These are phyloP conservation scores for Anoplopoma fimbria DNA, from an alignment of 2,113 vertebrate species.

Conservation along the genomic window DNA sequence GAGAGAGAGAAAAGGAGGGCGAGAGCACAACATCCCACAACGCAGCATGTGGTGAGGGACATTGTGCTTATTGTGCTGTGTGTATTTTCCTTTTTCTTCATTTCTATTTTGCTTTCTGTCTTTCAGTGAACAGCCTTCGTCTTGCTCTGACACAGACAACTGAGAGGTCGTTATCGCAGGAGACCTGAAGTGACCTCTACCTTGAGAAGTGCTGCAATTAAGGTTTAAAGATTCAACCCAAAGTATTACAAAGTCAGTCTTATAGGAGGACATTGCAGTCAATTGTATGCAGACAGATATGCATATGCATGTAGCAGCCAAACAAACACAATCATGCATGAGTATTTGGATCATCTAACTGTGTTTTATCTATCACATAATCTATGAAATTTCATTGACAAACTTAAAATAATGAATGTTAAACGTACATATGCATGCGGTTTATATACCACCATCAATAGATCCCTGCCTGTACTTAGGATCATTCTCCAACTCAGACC, in stretches of 20 bases:
- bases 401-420: conserved; percentile 4
- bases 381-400: conserved; percentile 3
- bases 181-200: conserved; percentile 70
- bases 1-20: conserved; percentile 61
- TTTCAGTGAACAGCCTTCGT: conserved; percentile 32
- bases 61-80: conserved; percentile 69
- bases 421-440: background rate
- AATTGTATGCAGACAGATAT: background rate
- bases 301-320: background rate
- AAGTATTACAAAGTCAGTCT: background rate
- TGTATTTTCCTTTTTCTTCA: conserved; percentile 57
- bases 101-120: conserved; percentile 69
- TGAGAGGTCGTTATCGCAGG: conserved; percentile 42
- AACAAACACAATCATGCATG: background rate
- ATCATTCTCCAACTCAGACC: conserved; percentile 11
- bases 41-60: conserved; percentile 74
- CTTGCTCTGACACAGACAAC: conserved; percentile 54
- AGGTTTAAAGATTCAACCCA: conserved; percentile 11
- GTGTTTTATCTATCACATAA: background rate
- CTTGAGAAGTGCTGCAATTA: conserved; percentile 56
- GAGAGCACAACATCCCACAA: conserved; percentile 72
- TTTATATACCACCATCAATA: conserved; percentile 12
- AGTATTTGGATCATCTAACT: background rate
- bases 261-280: background rate
- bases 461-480: conserved; percentile 18